A percentile compares a stretch with the other conserved stretches of the same genome.
phyloP scores from a whole-genome alignment of 2,113 vertebrate species.

The Polyodon spathula region DNA sequence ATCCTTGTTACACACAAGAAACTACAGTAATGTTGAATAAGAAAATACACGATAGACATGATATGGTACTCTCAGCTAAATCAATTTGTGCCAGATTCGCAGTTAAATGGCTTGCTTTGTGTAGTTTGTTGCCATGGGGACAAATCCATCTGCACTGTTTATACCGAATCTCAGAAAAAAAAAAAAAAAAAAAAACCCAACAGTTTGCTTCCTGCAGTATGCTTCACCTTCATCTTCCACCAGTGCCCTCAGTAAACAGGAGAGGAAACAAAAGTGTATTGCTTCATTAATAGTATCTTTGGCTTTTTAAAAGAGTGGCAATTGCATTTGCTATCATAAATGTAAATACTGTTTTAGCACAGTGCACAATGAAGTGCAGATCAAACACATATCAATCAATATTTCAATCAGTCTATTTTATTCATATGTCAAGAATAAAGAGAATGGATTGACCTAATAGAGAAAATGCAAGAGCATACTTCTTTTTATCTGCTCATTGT shows the following conservation, averaged over 20 bases:
- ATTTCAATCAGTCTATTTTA: too few species aligned
- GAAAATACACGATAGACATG: background rate
- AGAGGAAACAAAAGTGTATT: constrained; percentile 5
- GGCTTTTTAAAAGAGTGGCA: background rate
- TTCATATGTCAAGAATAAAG: background rate
- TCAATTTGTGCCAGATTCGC: background rate
- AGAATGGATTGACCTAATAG: background rate
- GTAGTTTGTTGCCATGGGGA: constrained; percentile 21
- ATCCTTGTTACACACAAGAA: background rate
- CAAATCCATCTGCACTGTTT: constrained; percentile 15
- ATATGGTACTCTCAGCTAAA: background rate
- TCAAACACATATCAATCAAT: background rate
- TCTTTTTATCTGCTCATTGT: too few species aligned
- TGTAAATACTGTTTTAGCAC: background rate
- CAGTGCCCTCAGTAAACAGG: constrained; percentile 3
- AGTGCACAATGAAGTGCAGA: background rate
- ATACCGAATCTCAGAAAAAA: constrained; percentile 5
- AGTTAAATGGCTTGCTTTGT: constrained; percentile 10
- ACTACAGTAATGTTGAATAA: background rate
- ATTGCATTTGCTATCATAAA: background rate
- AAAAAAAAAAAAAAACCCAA: too few species aligned
- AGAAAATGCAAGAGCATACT: too few species aligned
- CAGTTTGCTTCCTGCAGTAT: background rate
- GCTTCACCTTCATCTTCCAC: constrained; percentile 3
- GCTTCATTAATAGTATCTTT: constrained; percentile 6